Conservation (phyloP, 2,888 invertebrate species). For the Papilio elwesi region DNA sequence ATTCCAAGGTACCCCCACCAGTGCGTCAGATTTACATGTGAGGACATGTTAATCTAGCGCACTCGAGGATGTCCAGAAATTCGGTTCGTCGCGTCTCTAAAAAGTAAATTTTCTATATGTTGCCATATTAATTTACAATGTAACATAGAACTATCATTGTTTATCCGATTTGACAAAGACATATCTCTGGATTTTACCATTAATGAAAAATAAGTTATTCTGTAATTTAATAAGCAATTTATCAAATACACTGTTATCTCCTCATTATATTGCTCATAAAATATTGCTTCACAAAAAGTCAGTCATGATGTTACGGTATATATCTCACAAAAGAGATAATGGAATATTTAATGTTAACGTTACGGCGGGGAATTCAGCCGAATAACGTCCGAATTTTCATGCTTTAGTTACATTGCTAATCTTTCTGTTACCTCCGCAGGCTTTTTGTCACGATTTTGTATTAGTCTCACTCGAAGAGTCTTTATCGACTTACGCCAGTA, state of each 20-base stretch:
- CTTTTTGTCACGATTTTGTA: slow-evolving; percentile 17
- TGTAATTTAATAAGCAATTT: slow-evolving; percentile 12
- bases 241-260: slow-evolving; percentile 2
- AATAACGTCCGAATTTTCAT: slow-evolving; percentile 2
- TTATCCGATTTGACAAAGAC: background rate
- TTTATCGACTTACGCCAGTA: no score
- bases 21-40: no score
- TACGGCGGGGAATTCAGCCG: background rate
- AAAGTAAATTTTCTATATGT: no score
- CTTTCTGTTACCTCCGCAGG: background rate
- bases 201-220: background rate
- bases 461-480: background rate
- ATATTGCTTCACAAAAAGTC: slow-evolving; percentile 16
- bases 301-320: slow-evolving; percentile 15
- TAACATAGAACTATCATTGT: background rate
- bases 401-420: slow-evolving; percentile 4
- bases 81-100: no score
- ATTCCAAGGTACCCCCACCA: no score
- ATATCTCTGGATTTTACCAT: background rate
- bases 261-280: slow-evolving; percentile 4
- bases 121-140: no score
- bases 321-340: slow-evolving; percentile 20
- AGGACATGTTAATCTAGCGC: no score
- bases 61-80: no score
- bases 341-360: slow-evolving; percentile 13